Evolutionary conservation across 1,140 invertebrate genomes (phyloP).

Genomic region (Aphelenchoides avenae): DNA sequence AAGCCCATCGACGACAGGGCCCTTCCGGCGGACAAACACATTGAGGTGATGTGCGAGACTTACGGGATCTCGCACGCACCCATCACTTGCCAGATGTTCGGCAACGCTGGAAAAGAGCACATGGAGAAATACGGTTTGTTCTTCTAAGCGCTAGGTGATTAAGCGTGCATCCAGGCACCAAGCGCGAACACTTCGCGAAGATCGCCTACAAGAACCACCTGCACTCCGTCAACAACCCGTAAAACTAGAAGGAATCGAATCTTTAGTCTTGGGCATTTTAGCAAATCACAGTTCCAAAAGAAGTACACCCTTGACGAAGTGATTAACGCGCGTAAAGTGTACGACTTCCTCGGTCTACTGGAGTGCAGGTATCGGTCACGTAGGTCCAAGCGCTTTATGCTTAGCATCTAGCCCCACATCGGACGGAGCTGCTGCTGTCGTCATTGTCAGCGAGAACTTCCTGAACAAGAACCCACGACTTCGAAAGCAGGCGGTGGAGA

Average conservation of each 20-base stretch:
- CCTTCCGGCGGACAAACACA: constrained; percentile 87
- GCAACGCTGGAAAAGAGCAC: constrained; percentile 86
- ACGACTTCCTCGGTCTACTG: constrained; percentile 85
- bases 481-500: constrained; percentile 71
- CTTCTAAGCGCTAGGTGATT: neutral
- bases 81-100: constrained; percentile 72
- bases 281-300: constrained; percentile 83
- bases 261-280: constrained; percentile 51
- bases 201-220: constrained; percentile 96
- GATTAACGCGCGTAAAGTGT: constrained; percentile 75
- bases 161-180: constrained; percentile 67
- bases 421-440: constrained; percentile 84
- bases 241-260: constrained; percentile 60
- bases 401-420: constrained; percentile 72
- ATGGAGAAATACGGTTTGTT: constrained; percentile 81
- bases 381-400: constrained; percentile 17
- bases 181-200: constrained; percentile 85
- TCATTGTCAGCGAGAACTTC: constrained; percentile 84
- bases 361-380: constrained; percentile 72
- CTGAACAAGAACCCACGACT: constrained; percentile 73
- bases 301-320: constrained; percentile 85
- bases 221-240: constrained; percentile 89
- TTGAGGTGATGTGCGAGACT: constrained; percentile 76
- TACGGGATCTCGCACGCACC: constrained; percentile 66
- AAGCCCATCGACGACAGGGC: constrained; percentile 70